Conservation (phyloP, 2,888 invertebrate genomes). For the Pterobdella sp. region DNA sequence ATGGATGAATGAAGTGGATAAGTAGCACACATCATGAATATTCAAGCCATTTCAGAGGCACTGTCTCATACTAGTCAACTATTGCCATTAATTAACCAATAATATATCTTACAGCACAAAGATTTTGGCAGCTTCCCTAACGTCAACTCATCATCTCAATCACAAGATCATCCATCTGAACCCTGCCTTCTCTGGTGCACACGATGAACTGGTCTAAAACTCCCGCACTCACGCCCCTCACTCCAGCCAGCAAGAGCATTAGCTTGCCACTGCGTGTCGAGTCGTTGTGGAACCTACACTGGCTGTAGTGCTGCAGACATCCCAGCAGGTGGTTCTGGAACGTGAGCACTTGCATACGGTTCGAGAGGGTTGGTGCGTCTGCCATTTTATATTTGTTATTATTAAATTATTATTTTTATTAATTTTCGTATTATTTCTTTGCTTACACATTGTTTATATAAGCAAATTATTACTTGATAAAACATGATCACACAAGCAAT, state of each 20-base stretch:
- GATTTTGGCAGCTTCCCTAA: neutral
- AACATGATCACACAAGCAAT: no score
- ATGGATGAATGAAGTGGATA: no score
- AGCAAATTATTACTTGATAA: no score
- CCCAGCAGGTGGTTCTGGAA: constrained; percentile 20
- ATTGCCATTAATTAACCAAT: no score
- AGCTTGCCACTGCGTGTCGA: constrained; percentile 10
- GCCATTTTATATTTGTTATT: neutral
- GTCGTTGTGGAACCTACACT: constrained; percentile 12
- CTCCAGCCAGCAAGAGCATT: constrained; percentile 11
- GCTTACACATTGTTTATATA: no score
- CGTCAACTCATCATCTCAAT: constrained; percentile 27
- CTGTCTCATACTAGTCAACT: no score
- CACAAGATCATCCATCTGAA: constrained; percentile 25
- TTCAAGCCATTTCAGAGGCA: no score
- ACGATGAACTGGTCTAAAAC: constrained; percentile 19
- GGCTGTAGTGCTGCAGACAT: constrained; percentile 24
- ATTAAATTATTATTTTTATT: constrained; percentile 6
- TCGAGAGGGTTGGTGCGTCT: constrained; percentile 19
- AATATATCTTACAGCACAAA: no score
- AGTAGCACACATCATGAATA: no score
- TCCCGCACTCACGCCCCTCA: constrained; percentile 13
- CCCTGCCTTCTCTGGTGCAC: constrained; percentile 22
- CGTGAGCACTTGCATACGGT: constrained; percentile 15
- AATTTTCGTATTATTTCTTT: neutral